These are phyloP conservation scores for Penaeus japonicus DNA, from an alignment of 1,140 invertebrate genomes.

Conservation along the genomic window DNA sequence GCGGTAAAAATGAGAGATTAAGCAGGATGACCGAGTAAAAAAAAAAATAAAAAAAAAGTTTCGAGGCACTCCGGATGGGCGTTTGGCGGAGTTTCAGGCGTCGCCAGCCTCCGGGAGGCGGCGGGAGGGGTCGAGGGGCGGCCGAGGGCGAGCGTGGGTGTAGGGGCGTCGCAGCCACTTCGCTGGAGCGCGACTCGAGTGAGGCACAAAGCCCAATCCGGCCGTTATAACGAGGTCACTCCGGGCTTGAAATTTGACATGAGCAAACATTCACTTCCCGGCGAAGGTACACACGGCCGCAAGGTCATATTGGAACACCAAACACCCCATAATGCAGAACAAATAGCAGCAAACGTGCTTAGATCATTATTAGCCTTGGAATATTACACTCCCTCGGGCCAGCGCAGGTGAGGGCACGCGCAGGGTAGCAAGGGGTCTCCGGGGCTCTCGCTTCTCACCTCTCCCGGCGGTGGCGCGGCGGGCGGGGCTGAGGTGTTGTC, in stretches of 20 bases:
- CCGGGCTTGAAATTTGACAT: constrained; percentile 54
- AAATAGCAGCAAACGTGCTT: constrained; percentile 54
- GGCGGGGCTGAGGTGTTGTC: no score
- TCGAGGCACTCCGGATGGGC: no score
- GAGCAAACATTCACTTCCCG: constrained; percentile 49
- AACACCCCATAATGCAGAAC: constrained; percentile 52
- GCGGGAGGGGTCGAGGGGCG: no score
- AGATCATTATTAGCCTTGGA: constrained; percentile 55
- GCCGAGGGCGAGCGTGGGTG: no score
- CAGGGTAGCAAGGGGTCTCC: constrained; percentile 33
- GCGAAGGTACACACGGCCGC: constrained; percentile 34
- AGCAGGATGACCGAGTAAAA: no score
- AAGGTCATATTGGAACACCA: constrained; percentile 54
- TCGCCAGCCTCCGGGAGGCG: no score
- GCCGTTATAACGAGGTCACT: constrained; percentile 47
- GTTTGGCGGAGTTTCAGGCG: no score
- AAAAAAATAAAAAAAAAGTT: no score
- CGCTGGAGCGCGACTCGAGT: background rate
- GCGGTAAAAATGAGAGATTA: no score
- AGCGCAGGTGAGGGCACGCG: constrained; percentile 32
- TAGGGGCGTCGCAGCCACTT: background rate
- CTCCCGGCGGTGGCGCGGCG: no score
- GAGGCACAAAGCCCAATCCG: background rate
- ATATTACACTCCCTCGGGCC: constrained; percentile 43
- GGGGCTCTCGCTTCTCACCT: background rate